Conservation (phyloP, 1,140 invertebrate species). For the Ctenoplectra terminalis region DNA sequence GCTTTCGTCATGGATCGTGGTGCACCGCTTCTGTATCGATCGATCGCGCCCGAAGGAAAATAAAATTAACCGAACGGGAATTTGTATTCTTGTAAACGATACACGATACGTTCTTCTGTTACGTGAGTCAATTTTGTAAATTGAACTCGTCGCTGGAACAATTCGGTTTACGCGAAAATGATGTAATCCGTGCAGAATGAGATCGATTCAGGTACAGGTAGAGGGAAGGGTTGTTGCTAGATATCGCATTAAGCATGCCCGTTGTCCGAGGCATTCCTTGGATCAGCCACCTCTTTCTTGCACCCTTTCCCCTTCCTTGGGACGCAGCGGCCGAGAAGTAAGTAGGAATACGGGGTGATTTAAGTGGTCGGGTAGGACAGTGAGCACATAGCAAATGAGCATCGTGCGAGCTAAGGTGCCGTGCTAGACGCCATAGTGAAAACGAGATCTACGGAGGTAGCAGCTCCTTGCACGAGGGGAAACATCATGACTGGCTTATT, state of each 20-base stretch:
- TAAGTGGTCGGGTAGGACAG: conserved; percentile 32
- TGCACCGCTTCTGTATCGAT: background rate
- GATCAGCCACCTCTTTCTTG: conserved; percentile 7
- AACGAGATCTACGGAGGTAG: conserved; percentile 18
- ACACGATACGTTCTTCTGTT: background rate
- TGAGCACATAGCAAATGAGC: conserved; percentile 29
- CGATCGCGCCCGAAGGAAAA: background rate
- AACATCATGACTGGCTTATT: conserved; percentile 40
- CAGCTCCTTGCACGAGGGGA: conserved; percentile 20
- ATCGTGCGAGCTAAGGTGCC: conserved; percentile 33
- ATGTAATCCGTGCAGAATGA: conserved; percentile 11
- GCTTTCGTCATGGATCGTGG: conserved; percentile 35
- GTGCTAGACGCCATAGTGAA: conserved; percentile 32
- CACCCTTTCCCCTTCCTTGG: conserved; percentile 1
- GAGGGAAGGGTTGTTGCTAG: background rate
- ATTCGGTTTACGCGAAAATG: conserved; percentile 11
- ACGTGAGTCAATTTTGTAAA: background rate
- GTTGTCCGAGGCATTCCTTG: background rate
- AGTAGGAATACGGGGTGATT: conserved; percentile 35
- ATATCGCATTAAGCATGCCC: conserved; percentile 30
- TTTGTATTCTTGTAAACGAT: background rate
- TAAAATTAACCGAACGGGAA: background rate
- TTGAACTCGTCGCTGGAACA: background rate
- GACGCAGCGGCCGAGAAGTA: background rate
- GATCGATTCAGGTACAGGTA: conserved; percentile 15